A percentile compares a stretch with the other conserved stretches of the same genome.
Evolutionary conservation across 1,140 invertebrate genomes (phyloP).

Genomic region (Micrasema minimum): DNA sequence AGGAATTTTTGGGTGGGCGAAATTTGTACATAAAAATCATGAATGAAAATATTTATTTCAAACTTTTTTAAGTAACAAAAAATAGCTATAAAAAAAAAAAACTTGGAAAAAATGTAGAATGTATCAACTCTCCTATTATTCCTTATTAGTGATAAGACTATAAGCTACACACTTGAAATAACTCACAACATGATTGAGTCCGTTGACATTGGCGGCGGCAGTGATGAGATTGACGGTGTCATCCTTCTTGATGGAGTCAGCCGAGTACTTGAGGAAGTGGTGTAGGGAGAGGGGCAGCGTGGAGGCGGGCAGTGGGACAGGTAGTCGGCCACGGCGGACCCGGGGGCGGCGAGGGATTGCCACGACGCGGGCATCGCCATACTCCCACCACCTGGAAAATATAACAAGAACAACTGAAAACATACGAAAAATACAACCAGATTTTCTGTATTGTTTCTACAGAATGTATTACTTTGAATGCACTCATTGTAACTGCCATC

Average conservation of each 20-base stretch:
- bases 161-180: conserved; percentile 11
- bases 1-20: too few relatives aligned
- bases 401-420: neutral
- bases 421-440: too few relatives aligned
- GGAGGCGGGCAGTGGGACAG: conserved; percentile 79
- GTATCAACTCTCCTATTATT: too few relatives aligned
- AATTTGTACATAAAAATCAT: too few relatives aligned
- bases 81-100: too few relatives aligned
- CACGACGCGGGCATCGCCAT: conserved; percentile 66
- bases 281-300: conserved; percentile 82
- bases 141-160: too few relatives aligned
- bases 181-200: conserved; percentile 52
- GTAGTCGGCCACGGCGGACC: conserved; percentile 84
- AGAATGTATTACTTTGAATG: too few relatives aligned
- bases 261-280: conserved; percentile 86
- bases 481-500: too few relatives aligned
- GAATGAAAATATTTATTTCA: too few relatives aligned
- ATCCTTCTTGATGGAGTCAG: conserved; percentile 80
- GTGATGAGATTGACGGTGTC: conserved; percentile 56
- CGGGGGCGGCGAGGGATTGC: conserved; percentile 80
- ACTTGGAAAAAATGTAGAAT: too few relatives aligned
- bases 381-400: conserved; percentile 57
- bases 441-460: too few relatives aligned
- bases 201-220: conserved; percentile 57
- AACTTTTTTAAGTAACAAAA: too few relatives aligned